Percentiles rank a stretch among this genome's conserved stretches.
These are phyloP conservation scores for Ctenodactylus gundi DNA, from an alignment of 2,113 vertebrate genomes.

Conservation along the genomic window DNA sequence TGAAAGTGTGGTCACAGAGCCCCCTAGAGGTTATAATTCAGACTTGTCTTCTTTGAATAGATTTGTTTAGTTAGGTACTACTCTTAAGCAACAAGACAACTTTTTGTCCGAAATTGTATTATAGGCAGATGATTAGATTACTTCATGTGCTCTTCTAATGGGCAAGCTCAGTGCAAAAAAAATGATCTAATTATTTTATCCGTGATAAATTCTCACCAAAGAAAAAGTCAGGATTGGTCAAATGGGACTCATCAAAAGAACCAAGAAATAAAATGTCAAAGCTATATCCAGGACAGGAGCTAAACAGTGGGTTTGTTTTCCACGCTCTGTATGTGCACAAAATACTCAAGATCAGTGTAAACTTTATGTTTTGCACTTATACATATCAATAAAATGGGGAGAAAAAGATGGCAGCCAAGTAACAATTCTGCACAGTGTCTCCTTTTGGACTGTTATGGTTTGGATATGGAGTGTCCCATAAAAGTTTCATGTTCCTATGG, in stretches of 20 bases:
- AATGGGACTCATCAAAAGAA: background rate
- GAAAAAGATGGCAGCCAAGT: too few relatives aligned
- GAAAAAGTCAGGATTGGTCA: background rate
- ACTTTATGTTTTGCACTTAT: too few relatives aligned
- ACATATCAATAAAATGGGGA: too few relatives aligned
- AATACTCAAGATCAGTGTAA: too few relatives aligned
- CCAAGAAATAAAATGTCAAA: background rate
- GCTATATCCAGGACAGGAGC: background rate
- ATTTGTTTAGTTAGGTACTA: conserved; percentile 9
- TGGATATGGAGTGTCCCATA: too few relatives aligned
- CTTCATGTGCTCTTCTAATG: background rate
- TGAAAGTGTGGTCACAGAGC: background rate
- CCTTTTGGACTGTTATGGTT: too few relatives aligned
- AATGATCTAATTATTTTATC: background rate
- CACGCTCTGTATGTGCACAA: too few relatives aligned
- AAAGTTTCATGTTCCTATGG: too few relatives aligned
- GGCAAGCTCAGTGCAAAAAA: background rate
- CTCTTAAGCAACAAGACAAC: background rate
- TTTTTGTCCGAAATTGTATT: background rate
- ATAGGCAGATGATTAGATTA: background rate
- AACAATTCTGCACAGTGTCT: too few relatives aligned
- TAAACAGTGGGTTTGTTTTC: background rate
- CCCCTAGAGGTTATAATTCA: background rate
- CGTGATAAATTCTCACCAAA: background rate
- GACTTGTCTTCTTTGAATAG: background rate